These are phyloP conservation scores for Catocala fraxini DNA, from an alignment of 2,888 invertebrate species.

Conservation along the genomic window DNA sequence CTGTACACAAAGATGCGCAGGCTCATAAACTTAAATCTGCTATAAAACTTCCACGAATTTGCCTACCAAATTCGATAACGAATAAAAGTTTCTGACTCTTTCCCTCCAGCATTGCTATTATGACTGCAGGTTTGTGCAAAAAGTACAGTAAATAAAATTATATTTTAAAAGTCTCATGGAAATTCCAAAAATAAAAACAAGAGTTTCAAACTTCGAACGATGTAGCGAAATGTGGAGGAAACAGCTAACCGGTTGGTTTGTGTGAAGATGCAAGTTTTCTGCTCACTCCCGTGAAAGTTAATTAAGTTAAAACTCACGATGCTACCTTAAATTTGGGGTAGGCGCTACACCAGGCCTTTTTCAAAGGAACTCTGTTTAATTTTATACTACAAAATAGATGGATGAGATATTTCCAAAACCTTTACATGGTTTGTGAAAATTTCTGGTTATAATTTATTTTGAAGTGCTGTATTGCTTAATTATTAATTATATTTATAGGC, in stretches of 20 bases:
- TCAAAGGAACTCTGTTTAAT: constrained; percentile 67
- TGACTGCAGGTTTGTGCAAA: background rate
- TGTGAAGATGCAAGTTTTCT: constrained; percentile 52
- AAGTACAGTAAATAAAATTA: too few relatives aligned
- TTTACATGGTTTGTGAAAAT: constrained; percentile 26
- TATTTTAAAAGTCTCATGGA: constrained; percentile 48
- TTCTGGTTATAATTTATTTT: constrained; percentile 5
- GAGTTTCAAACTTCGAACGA: constrained; percentile 13
- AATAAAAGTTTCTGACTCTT: background rate
- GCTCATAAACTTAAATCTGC: too few relatives aligned
- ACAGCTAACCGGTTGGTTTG: background rate
- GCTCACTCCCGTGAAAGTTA: constrained; percentile 50
- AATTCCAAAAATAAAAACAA: constrained; percentile 14
- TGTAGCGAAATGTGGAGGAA: background rate
- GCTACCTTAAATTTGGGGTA: constrained; percentile 67
- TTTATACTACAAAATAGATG: constrained; percentile 58
- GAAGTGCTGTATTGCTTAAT: too few relatives aligned
- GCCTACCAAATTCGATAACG: constrained; percentile 54
- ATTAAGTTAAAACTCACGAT: constrained; percentile 72
- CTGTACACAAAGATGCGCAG: too few relatives aligned
- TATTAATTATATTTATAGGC: too few relatives aligned
- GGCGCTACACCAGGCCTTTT: constrained; percentile 64
- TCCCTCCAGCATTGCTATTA: constrained; percentile 1
- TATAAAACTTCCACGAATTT: too few relatives aligned
- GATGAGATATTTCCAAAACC: constrained; percentile 66